Percentiles rank a stretch among this genome's conserved stretches.
Conservation (phyloP, 2,888 invertebrate species). For the Asteroscopus sphinx region DNA sequence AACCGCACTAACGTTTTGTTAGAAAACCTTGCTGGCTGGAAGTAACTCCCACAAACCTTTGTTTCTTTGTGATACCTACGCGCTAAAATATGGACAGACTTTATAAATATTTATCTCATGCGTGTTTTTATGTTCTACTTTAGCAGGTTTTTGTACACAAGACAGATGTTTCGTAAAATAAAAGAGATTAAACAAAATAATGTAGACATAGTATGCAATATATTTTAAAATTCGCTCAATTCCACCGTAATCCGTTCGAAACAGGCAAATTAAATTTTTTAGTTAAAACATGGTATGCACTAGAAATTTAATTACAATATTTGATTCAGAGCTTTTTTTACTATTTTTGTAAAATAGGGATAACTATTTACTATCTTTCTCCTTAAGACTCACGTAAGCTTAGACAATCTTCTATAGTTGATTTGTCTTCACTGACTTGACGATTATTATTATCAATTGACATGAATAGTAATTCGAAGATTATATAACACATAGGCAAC, state of each 20-base stretch:
- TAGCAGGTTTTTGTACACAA: constrained; percentile 8
- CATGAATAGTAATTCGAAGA: constrained; percentile 36
- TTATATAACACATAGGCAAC: constrained; percentile 22
- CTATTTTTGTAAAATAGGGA: neutral
- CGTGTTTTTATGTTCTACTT: constrained; percentile 20
- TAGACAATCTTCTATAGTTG: constrained; percentile 3
- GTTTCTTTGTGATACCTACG: constrained; percentile 48
- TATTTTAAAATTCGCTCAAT: neutral
- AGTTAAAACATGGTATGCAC: no score
- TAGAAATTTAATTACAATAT: no score
- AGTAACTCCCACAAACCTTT: constrained; percentile 38
- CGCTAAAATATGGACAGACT: constrained; percentile 32
- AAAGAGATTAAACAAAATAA: neutral
- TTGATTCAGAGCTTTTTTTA: neutral
- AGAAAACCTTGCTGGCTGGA: constrained; percentile 30
- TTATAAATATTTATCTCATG: constrained; percentile 39
- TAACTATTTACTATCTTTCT: neutral
- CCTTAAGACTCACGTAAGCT: constrained; percentile 1
- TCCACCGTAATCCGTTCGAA: neutral
- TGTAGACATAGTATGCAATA: neutral
- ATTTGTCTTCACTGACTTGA: constrained; percentile 35
- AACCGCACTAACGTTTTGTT: constrained; percentile 32
- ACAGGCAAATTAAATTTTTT: no score
- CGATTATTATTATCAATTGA: constrained; percentile 41
- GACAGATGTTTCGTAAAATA: neutral